Base-by-base conservation (phyloP, 2,113 vertebrate species). In the Hucho hucho region DNA sequence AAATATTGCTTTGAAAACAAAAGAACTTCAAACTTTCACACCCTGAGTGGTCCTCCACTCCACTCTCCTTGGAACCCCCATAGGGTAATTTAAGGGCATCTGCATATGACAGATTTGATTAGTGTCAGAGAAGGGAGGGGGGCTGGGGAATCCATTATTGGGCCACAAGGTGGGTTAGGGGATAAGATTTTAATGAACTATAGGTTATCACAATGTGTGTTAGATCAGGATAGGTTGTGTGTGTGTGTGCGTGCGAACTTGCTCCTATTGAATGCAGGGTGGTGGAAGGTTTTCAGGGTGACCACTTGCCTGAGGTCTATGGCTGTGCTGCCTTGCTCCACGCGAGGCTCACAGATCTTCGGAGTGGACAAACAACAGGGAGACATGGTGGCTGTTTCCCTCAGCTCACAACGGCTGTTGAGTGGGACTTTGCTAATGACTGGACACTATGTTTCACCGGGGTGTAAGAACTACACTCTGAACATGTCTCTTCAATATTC, bases 381-480 rank as follows among this genome's bases (percentile, higher is more conserved):
- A 88, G 86, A 82, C 69, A 76, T 83, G 86, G 86, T 83, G 90
- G 81, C 83, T 83, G 87, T 81, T 53, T 82, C 72, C 80, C 37
- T 43, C 37, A 43, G 37, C 37, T 90, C 82, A 81, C 76, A 83
- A 88, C 90, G 92, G 90, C 89, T 93, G 91, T 73, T 89, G 88
- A 92, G 89, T 92, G 90, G 87, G 90, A 90, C 88, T 81, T 75
- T 84, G 85, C 87, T 90, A 90, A 89, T 89, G 87, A 89, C 78
- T 79, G 76, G 58, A 61, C 58, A 61, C 20, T 16, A 61, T 22
- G 58, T 22, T 24, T 65, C 64, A 28, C 64, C 3, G 4, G 1
- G 25, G 11, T 65, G 58, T 22, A 61, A 20, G n/a, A n/a, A 22
- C 58, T 61, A 22, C 13, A 53, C 58, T 61, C 53, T 58, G 2